phyloP scores from a whole-genome alignment of 1,140 invertebrate genomes.

The Rhyacophila brunnea region DNA sequence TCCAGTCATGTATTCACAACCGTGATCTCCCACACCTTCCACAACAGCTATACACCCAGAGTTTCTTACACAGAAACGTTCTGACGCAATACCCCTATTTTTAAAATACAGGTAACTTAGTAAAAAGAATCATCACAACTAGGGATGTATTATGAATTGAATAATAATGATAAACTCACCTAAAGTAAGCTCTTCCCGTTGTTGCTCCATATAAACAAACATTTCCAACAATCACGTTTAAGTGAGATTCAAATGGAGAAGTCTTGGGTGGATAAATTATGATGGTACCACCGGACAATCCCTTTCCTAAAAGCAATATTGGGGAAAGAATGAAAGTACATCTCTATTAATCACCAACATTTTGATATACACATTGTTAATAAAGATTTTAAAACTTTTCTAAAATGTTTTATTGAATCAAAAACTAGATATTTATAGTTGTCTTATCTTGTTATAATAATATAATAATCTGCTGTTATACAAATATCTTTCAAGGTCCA shows the following conservation, averaged over 20 bases:
- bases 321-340: no score
- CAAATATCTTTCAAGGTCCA: no score
- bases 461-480: no score
- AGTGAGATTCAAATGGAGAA: constrained; percentile 80
- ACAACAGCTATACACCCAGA: constrained; percentile 80
- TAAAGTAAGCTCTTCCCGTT: constrained; percentile 89
- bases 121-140: neutral
- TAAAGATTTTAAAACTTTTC: no score
- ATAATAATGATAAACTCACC: constrained; percentile 69
- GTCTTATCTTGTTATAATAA: no score
- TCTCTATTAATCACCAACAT: no score
- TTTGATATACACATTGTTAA: no score
- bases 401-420: no score
- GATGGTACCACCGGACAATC: constrained; percentile 93
- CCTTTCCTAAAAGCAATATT: constrained; percentile 57
- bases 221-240: constrained; percentile 97
- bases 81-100: constrained; percentile 87
- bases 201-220: constrained; percentile 98
- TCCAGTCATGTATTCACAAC: constrained; percentile 99
- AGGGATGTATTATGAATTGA: neutral
- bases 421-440: no score
- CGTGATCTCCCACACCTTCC: constrained; percentile 96
- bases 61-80: constrained; percentile 97
- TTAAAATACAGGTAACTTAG: neutral
- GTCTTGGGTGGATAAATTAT: constrained; percentile 91